These are phyloP conservation scores for Pelodiscus sinensis DNA, from an alignment of 2,113 vertebrate genomes.

Conservation along the genomic window DNA sequence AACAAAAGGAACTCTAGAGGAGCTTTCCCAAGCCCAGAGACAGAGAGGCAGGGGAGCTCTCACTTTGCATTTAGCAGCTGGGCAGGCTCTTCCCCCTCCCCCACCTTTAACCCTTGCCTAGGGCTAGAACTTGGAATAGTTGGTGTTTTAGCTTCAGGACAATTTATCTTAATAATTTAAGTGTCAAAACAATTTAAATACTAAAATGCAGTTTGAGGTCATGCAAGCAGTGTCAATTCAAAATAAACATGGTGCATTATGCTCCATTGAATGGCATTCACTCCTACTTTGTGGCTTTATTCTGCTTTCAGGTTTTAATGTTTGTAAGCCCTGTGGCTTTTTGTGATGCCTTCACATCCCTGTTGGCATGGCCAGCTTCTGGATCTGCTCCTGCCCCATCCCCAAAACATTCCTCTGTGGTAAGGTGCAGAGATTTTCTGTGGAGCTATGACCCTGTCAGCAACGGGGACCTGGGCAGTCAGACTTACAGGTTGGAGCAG, in stretches of 20 bases:
- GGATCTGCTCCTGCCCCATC: background rate
- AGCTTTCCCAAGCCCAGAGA: background rate
- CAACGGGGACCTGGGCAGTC: background rate
- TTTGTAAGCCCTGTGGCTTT: background rate
- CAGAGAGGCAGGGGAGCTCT: background rate
- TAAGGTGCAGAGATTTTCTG: background rate
- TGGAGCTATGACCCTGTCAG: background rate
- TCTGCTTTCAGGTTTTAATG: background rate
- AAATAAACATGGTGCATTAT: conserved; percentile 1
- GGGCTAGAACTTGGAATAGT: background rate
- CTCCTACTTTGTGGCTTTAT: background rate
- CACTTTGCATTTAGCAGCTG: background rate
- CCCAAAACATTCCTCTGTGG: background rate
- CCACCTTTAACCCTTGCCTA: background rate
- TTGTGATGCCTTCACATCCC: background rate
- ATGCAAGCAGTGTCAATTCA: conserved; percentile 15
- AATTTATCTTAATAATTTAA: conserved; percentile 37
- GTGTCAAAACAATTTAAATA: conserved; percentile 38
- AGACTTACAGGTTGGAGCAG: background rate
- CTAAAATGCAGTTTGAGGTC: conserved; percentile 34
- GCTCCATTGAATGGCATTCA: conserved; percentile 23
- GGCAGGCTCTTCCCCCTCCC: background rate
- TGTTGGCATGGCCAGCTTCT: background rate
- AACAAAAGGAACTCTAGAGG: background rate
- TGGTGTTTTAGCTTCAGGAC: background rate